Conservation (phyloP, 1,140 invertebrate genomes). For the Listronotus bonariensis region DNA sequence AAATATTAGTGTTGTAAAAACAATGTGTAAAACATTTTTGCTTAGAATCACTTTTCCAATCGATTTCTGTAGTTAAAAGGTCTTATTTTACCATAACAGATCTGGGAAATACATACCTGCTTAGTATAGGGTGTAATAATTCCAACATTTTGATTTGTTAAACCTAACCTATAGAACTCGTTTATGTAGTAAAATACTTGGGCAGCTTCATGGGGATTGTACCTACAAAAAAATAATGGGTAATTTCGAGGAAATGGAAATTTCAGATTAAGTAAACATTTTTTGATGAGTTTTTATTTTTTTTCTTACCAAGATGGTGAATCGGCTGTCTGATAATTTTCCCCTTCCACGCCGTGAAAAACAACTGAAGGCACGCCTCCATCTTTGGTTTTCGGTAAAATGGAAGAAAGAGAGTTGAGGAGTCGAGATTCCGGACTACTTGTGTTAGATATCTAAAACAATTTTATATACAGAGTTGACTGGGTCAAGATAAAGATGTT, state of each 20-base stretch:
- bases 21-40: too few species aligned
- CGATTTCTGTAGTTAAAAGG: too few species aligned
- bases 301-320: slow-evolving; percentile 78
- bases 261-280: too few species aligned
- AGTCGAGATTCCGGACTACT: slow-evolving; percentile 45
- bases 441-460: slow-evolving; percentile 43
- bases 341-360: slow-evolving; percentile 82
- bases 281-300: too few species aligned
- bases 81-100: too few species aligned
- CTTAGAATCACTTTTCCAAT: too few species aligned
- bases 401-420: slow-evolving; percentile 53
- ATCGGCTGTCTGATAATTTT: slow-evolving; percentile 72
- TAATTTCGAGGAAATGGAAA: too few species aligned
- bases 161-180: slow-evolving; percentile 65
- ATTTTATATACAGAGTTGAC: too few species aligned
- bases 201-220: slow-evolving; percentile 81
- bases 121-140: slow-evolving; percentile 92
- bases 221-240: slow-evolving; percentile 6
- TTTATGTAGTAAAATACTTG: slow-evolving; percentile 67
- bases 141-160: slow-evolving; percentile 77
- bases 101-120: slow-evolving; percentile 66
- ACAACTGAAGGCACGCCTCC: slow-evolving; percentile 64
- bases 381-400: slow-evolving; percentile 50
- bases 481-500: too few species aligned
- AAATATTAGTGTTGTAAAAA: too few species aligned